These are phyloP conservation scores for Acrobasis repandana DNA, from an alignment of 2,888 invertebrate genomes.

Conservation along the genomic window DNA sequence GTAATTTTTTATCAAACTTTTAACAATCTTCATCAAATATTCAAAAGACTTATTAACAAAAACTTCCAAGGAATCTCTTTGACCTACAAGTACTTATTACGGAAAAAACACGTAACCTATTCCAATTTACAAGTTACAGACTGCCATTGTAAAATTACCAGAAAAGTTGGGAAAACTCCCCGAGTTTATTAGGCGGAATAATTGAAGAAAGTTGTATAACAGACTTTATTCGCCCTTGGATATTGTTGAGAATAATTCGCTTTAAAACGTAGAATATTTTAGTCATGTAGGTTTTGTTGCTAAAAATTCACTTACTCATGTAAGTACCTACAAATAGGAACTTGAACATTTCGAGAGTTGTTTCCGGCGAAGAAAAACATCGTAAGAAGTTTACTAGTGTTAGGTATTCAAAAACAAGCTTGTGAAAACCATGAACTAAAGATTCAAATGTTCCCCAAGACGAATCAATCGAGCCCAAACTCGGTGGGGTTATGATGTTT, in stretches of 20 bases:
- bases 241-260: not conserved
- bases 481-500: no score
- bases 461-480: no score
- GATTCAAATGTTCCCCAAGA: no score
- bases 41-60: not conserved
- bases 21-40: not conserved
- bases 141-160: slow-evolving; percentile 17
- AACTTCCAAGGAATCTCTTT: not conserved
- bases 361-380: no score
- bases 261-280: not conserved
- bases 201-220: slow-evolving; percentile 13
- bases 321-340: no score
- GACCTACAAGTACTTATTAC: not conserved
- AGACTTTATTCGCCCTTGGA: not conserved
- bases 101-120: not conserved
- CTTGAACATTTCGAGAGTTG: no score
- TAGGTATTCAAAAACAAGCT: no score
- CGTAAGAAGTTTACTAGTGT: no score
- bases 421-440: no score
- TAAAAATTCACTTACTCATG: no score
- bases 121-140: slow-evolving; percentile 10
- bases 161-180: slow-evolving; percentile 13
- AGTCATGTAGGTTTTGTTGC: not conserved
- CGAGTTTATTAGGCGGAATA: slow-evolving; percentile 17
- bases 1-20: not conserved